These are phyloP conservation scores for Papilio polyxenes DNA, from an alignment of 1,140 invertebrate genomes.

Conservation along the genomic window DNA sequence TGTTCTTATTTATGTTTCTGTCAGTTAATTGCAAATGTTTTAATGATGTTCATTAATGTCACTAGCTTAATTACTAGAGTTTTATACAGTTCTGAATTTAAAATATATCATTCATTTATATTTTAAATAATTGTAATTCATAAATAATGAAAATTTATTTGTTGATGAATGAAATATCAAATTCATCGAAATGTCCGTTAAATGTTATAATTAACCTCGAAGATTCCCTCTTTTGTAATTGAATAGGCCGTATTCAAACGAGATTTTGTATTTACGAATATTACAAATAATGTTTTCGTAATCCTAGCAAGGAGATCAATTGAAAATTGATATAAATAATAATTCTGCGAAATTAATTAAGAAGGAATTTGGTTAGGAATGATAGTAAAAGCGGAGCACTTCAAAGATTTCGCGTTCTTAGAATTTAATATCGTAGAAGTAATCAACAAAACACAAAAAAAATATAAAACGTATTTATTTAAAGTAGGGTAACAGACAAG, in stretches of 20 bases:
- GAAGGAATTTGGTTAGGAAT: neutral
- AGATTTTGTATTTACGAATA: neutral
- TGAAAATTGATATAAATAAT: neutral
- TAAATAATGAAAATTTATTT: too few relatives aligned
- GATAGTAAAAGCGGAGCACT: neutral
- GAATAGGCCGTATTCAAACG: neutral
- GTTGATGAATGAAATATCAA: neutral
- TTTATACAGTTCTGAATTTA: neutral
- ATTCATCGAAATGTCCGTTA: neutral
- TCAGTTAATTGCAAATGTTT: constrained; percentile 7
- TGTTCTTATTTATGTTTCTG: constrained; percentile 16
- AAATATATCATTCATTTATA: too few relatives aligned
- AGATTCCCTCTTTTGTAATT: neutral
- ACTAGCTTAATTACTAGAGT: neutral
- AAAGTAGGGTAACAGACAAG: neutral
- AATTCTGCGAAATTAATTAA: constrained; percentile 18
- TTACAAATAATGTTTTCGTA: neutral
- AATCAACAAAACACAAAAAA: neutral
- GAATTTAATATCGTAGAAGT: neutral
- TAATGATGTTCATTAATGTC: neutral
- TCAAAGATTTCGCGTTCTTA: constrained; percentile 7
- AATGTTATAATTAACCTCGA: neutral
- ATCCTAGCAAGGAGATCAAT: neutral
- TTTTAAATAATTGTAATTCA: too few relatives aligned
- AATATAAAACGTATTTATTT: neutral